Conservation (phyloP, 1,140 invertebrate species). For the Habropoda laboriosa region DNA sequence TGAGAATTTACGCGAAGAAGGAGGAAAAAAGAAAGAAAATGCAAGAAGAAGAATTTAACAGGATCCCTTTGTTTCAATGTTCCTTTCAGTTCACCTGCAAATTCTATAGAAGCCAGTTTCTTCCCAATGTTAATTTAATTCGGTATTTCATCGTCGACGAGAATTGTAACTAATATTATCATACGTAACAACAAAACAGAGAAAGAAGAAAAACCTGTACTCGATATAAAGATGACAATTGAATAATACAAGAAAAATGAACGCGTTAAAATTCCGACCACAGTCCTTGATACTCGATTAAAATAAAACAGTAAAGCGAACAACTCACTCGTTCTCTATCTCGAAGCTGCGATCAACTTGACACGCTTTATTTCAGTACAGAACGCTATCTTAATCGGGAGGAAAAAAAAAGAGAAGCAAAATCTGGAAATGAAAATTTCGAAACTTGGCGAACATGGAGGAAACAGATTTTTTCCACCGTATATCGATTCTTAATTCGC, state of each 20-base stretch:
- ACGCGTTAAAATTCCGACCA: background rate
- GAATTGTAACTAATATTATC: background rate
- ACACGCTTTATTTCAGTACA: too few species aligned
- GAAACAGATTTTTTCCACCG: too few species aligned
- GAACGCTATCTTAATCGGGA: too few species aligned
- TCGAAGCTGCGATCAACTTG: background rate
- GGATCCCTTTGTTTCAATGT: background rate
- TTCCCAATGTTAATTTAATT: slow-evolving; percentile 1
- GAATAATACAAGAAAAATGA: background rate
- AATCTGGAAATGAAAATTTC: too few species aligned
- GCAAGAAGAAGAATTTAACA: background rate
- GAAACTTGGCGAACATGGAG: background rate
- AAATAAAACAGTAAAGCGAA: too few species aligned
- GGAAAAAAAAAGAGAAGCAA: too few species aligned
- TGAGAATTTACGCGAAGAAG: slow-evolving; percentile 4
- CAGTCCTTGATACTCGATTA: background rate
- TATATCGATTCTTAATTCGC: background rate
- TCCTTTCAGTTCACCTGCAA: slow-evolving; percentile 9
- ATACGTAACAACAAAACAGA: background rate
- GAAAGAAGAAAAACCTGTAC: background rate
- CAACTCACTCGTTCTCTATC: too few species aligned
- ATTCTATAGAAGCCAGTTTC: background rate
- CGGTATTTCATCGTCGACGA: background rate
- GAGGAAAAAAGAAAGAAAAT: background rate
- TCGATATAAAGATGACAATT: background rate